Percentiles rank a stretch among this genome's conserved stretches.
These are phyloP conservation scores for Seriola aureovittata DNA, from an alignment of 2,113 vertebrate species.

Conservation along the genomic window DNA sequence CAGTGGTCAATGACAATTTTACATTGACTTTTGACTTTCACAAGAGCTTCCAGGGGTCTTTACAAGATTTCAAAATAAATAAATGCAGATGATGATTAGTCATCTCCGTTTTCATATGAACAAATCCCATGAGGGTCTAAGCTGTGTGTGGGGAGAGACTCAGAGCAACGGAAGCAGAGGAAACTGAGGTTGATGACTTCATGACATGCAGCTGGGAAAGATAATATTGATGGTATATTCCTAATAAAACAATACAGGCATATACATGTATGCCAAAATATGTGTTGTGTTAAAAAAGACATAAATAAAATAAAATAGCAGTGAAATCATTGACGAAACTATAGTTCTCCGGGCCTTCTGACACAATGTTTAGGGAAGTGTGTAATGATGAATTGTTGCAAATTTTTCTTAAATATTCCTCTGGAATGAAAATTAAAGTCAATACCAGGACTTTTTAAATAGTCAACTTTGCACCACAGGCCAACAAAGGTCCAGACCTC, in stretches of 20 bases:
- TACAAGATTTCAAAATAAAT: not conserved
- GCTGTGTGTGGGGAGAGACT: conserved; percentile 8
- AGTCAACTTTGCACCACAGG: not conserved
- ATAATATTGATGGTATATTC: conserved; percentile 9
- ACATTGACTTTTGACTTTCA: not conserved
- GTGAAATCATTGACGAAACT: conserved; percentile 9
- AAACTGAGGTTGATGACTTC: conserved; percentile 40
- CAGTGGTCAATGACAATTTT: not conserved
- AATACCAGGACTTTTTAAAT: not conserved
- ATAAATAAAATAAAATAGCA: not conserved
- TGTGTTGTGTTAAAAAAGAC: not conserved
- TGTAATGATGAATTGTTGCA: not conserved
- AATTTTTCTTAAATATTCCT: conserved; percentile 1
- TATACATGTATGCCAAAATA: conserved; percentile 10
- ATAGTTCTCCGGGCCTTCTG: not conserved
- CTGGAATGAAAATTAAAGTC: conserved; percentile 8
- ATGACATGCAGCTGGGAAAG: conserved; percentile 49
- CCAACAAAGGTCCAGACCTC: conserved; percentile 6
- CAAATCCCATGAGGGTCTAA: conserved; percentile 5
- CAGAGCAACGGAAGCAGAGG: conserved; percentile 51
- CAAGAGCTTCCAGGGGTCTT: too few relatives aligned
- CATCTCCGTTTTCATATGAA: conserved; percentile 7
- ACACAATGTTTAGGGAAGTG: not conserved
- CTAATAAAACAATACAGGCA: conserved; percentile 9
- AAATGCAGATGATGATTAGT: not conserved